Conservation (phyloP, 2,888 invertebrate genomes). For the Himalopsyche tibetana region DNA sequence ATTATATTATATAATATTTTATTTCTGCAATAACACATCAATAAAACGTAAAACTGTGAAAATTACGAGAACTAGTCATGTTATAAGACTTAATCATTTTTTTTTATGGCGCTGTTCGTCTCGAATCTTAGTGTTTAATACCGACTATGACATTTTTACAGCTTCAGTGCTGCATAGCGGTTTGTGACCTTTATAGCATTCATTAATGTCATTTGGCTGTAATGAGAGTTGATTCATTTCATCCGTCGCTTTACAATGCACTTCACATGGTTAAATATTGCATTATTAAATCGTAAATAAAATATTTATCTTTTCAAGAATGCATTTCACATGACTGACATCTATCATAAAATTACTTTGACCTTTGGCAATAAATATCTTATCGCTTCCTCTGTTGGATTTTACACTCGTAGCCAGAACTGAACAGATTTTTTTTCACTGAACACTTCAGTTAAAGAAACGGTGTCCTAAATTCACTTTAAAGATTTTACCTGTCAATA, state of each 20-base stretch:
- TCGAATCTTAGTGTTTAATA: background rate
- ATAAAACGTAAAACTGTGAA: too few species aligned
- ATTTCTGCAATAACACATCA: too few species aligned
- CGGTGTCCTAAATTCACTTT: too few species aligned
- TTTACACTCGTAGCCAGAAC: too few species aligned
- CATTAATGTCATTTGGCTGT: conserved; percentile 12
- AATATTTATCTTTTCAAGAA: conserved; percentile 8
- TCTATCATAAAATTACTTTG: background rate
- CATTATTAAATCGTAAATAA: background rate
- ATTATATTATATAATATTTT: too few species aligned
- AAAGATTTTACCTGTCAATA: too few species aligned
- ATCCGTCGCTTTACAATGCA: conserved; percentile 16
- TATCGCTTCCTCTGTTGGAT: background rate
- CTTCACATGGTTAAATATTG: conserved; percentile 10
- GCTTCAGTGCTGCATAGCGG: background rate
- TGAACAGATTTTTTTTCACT: too few species aligned
- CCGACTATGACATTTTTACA: conserved; percentile 24
- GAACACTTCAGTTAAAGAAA: too few species aligned
- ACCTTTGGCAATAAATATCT: conserved; percentile 31
- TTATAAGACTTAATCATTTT: too few species aligned
- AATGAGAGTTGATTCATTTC: background rate
- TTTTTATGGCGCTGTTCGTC: background rate
- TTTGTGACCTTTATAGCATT: conserved; percentile 27
- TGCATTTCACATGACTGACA: background rate
- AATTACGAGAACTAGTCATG: too few species aligned